Evolutionary conservation across 2,113 vertebrate species (phyloP).

Genomic region (Herpetotheres cachinnans): DNA sequence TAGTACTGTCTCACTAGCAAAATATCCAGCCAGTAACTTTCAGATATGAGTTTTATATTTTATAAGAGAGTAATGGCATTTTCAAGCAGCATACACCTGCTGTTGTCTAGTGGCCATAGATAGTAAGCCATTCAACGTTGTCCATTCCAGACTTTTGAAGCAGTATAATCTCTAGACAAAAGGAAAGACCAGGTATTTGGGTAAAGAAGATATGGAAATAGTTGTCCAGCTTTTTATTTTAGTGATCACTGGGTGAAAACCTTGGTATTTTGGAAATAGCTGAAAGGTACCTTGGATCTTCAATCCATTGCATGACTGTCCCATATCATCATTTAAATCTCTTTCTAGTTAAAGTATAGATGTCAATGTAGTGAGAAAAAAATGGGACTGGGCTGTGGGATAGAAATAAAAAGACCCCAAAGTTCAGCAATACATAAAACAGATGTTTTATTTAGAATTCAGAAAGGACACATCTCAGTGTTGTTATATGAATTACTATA

Average conservation of each 20-base stretch:
- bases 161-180: neutral
- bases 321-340: neutral
- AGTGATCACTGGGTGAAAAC: neutral
- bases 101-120: neutral
- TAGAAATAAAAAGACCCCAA: neutral
- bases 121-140: neutral
- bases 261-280: neutral
- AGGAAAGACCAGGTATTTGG: neutral
- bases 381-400: rapidly evolving
- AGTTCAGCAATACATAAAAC: neutral
- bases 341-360: neutral
- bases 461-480: neutral
- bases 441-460: neutral
- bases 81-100: neutral
- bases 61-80: neutral
- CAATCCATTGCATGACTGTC: neutral
- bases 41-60: neutral
- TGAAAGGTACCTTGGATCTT: neutral
- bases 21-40: neutral
- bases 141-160: neutral
- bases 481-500: neutral
- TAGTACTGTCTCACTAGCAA: neutral
- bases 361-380: neutral
- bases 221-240: neutral
- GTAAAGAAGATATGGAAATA: neutral